Base-by-base conservation (phyloP, 53 echinoderm and acorn worm genomes). In the Paracentrotus lividus region DNA sequence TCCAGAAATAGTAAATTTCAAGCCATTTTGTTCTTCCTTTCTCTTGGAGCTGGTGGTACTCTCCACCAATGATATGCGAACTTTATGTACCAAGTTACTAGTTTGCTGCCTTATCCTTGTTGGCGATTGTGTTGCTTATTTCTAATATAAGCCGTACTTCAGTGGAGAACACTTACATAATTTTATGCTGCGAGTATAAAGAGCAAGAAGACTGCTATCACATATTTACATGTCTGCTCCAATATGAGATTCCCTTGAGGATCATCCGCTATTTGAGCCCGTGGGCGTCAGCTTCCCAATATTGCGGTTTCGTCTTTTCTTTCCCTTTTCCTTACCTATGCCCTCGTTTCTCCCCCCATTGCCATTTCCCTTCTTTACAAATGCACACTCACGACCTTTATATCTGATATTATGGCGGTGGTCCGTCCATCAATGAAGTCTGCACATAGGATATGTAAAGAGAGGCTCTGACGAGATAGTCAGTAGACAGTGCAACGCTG, bases 141-240 rank as follows among this genome's bases (percentile, higher is more conserved):
- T n/a, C n/a, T n/a, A n/a, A n/a, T n/a, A 57, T 14, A 72, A 21
- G 36, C 72, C 21, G 72, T 18, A 38, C 40, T 40, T 72, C 18
- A 72, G 21, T 40, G 36, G 13, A 40, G 21, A 15, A 72, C 72
- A 72, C 36, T 72, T 36, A 40, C 72, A 72, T n/a, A n/a, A n/a
- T 72, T 72, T 72, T 72, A 72, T 72, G n/a, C 72, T 40, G 72
- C n/a, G n/a, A n/a, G n/a, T 36, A 40, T 72, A 72, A 72, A 72
- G 72, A 40, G 40, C 72, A 72, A 72, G n/a, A 5, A 72, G 72
- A 72, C 38, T 72, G 72, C 40, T 72, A 72, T 72, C 72, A 72
- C n/a, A 72, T 72, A 72, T 72, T 72, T 72, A n/a, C 36, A 72
- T 72, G 72, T 72, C 38, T 72, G 72, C n/a, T n/a, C n/a, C 72